Evolutionary conservation across 2,113 vertebrate genomes (phyloP).

Genomic region (Probosciger aterrimus): DNA sequence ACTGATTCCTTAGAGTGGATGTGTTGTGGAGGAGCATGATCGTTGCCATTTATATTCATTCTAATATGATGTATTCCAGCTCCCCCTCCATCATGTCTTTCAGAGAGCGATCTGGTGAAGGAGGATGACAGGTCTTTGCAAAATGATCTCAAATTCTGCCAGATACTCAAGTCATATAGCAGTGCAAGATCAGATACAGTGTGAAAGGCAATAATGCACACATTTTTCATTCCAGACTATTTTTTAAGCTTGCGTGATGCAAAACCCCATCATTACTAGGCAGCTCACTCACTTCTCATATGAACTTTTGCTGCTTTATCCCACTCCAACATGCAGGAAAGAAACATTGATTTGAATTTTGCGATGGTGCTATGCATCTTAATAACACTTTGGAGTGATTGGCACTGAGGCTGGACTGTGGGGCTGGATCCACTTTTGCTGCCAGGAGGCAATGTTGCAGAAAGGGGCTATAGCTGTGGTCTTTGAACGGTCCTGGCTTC

Average conservation of each 20-base stretch:
- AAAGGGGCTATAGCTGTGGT: neutral
- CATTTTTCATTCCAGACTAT: neutral
- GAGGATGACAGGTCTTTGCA: neutral
- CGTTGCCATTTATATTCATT: neutral
- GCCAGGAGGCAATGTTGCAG: neutral
- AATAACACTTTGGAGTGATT: neutral
- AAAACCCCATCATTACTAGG: neutral
- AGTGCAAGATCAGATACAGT: neutral
- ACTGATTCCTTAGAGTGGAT: neutral
- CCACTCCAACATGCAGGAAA: neutral
- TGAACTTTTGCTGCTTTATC: neutral
- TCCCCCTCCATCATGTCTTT: neutral
- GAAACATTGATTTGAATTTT: neutral
- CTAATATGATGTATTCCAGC: neutral
- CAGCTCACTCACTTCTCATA: neutral
- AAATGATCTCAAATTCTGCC: neutral
- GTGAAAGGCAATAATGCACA: neutral
- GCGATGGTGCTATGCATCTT: neutral
- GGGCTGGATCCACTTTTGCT: neutral
- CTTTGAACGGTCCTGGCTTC: neutral
- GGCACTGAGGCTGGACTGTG: neutral
- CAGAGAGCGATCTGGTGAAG: neutral
- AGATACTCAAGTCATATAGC: neutral
- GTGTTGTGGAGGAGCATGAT: neutral
- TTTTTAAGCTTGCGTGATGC: neutral